Conservation (phyloP, 2,113 vertebrate genomes). For the Oreocharis arfaki region DNA sequence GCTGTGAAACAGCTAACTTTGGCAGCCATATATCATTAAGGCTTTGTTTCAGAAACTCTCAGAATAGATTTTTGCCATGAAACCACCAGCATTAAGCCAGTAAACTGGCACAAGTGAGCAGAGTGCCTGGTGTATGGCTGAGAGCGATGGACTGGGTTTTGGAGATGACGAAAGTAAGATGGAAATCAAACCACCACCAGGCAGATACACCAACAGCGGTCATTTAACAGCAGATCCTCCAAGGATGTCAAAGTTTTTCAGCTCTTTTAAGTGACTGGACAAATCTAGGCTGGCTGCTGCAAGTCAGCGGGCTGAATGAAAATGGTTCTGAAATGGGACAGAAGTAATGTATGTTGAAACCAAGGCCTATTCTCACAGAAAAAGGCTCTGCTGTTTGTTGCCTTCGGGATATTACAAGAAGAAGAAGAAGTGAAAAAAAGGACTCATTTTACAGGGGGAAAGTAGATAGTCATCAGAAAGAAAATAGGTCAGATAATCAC, state of each 20-base stretch:
- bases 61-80: conserved; percentile 46
- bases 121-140: not conserved
- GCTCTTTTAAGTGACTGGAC: not conserved
- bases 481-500: not conserved
- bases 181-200: not conserved
- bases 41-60: conserved; percentile 57
- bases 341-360: conserved; percentile 31
- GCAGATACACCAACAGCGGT: not conserved
- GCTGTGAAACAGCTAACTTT: conserved; percentile 74
- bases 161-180: not conserved
- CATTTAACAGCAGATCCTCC: not conserved
- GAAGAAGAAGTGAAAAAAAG: too few species aligned
- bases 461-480: not conserved
- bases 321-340: conserved; percentile 52
- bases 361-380: not conserved
- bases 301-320: conserved; percentile 47
- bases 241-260: not conserved
- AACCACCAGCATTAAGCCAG: not conserved
- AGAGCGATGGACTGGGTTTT: not conserved
- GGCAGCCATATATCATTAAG: conserved; percentile 65
- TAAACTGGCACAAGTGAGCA: not conserved
- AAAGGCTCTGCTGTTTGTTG: too few species aligned
- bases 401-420: too few species aligned
- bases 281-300: not conserved
- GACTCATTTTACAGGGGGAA: fast-evolving